Conservation (phyloP, 92 coral and sea anemone species). For the Umimayanthus chanpuru region DNA sequence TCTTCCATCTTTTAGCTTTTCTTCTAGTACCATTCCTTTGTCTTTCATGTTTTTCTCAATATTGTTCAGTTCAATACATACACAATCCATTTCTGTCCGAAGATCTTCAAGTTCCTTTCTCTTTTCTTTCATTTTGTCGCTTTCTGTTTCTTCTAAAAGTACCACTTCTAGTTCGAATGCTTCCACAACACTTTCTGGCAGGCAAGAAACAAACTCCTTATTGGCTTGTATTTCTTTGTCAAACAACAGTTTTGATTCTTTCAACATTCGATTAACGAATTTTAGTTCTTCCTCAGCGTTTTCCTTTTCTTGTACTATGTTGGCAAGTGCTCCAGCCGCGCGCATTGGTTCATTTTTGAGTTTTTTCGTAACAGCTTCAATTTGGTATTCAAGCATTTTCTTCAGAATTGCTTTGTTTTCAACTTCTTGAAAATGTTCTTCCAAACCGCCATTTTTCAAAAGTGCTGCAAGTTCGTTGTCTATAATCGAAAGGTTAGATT, state of each 20-base stretch:
- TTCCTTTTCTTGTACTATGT: constrained; percentile 51
- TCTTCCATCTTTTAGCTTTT: constrained; percentile 30
- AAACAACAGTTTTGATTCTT: constrained; percentile 22
- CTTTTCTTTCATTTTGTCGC: neutral
- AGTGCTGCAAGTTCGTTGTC: constrained; percentile 41
- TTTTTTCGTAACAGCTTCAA: constrained; percentile 48
- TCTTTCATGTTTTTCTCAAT: constrained; percentile 50
- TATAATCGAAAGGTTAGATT: constrained; percentile 34
- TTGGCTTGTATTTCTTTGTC: constrained; percentile 1
- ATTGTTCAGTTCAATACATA: constrained; percentile 20
- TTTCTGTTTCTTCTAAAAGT: neutral
- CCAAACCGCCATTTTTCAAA: constrained; percentile 35
- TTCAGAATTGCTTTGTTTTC: constrained; percentile 51
- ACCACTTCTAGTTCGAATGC: constrained; percentile 2
- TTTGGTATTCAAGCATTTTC: constrained; percentile 54
- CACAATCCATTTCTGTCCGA: constrained; percentile 5
- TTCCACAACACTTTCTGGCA: constrained; percentile 23
- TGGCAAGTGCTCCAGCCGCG: constrained; percentile 52
- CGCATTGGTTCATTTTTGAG: constrained; percentile 64
- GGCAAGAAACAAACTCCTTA: neutral
- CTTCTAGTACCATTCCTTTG: constrained; percentile 44
- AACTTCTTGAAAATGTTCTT: constrained; percentile 29
- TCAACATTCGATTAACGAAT: neutral
- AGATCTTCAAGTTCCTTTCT: constrained; percentile 15
- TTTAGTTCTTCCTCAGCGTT: constrained; percentile 37